Evolutionary conservation across 64 coral and sea anemone species (phyloP), one percentile per base, ranked within the genome.

Genomic region (Montipora capricornis): DNA sequence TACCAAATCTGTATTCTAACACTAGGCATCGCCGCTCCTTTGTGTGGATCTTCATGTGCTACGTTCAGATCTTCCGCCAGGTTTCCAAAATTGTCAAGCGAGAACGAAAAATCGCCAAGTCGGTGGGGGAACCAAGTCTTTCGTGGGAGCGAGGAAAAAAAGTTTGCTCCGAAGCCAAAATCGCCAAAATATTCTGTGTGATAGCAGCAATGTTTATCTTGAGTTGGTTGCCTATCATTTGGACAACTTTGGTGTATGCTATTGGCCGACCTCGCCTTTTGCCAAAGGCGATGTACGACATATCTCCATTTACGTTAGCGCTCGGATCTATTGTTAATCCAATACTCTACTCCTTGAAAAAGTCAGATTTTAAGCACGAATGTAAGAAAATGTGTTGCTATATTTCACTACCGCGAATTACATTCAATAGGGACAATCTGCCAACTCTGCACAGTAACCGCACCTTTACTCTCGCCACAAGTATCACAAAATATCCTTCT

Each of bases 211-310:
- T 92, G 76, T 95, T 95, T 73, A 83, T 95, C 14, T 67, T 95
- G 20, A 92, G 94, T n/a, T 95, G 94, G 94, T 82, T 95, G 61
- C 94, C 90, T 52, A 81, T 95, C 11, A 95, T 85, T 12, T 95
- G 87, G 58, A 88, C 87, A 22, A 95, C 94, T 14, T 16, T 92
- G 2, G 90, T 86, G 1, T 75, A 87, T 44, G 94, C 89, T 76
- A 13, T 80, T 1, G 94, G 82, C 1, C 76, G 88, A 52, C 82
- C 94, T 5, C 81, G 87, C 26, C 44, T 95, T 15, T 24, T 95
- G 29, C 89, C 90, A 4, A 19, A 78, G 11, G 83, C 71, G 1
- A 59, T 95, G 62, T 10, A 14, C 14, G 60, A 78, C 20, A 12
- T 80, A 2, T 90, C 94, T 12, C 90, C 94, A 3, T 90, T 85